A percentile compares a stretch with the other conserved stretches of the same genome.
phyloP scores from a whole-genome alignment of 2,888 invertebrate genomes.

The Cenopis cana region DNA sequence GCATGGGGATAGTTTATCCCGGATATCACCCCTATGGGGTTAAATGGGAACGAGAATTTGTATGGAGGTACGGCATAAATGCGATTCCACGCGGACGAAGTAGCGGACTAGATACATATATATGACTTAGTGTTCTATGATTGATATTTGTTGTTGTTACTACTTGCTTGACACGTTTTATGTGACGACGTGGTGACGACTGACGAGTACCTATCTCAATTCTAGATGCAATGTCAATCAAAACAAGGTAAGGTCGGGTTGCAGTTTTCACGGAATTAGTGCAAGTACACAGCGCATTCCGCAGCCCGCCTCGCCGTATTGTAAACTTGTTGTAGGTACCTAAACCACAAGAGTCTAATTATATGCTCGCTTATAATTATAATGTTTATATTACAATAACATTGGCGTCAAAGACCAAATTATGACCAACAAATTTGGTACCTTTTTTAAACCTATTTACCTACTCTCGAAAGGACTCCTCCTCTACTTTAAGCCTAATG shows the following conservation, averaged over 20 bases:
- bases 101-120: no score
- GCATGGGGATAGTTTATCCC: no score
- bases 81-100: no score
- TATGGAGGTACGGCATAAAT: no score
- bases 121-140: no score
- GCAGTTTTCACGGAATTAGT: conserved; percentile 15
- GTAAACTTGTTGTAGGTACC: neutral
- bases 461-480: neutral
- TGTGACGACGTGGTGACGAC: no score
- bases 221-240: neutral
- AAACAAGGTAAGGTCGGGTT: conserved; percentile 20
- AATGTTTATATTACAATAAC: neutral
- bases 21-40: no score
- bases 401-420: conserved; percentile 2
- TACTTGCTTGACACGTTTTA: neutral
- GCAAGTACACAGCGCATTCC: conserved; percentile 7
- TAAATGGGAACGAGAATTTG: no score
- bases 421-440: neutral
- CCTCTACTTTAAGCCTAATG: no score
- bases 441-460: neutral
- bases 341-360: neutral
- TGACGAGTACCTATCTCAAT: neutral
- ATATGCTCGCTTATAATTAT: neutral
- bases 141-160: neutral
- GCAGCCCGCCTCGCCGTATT: neutral